Conservation (phyloP, 2,888 invertebrate genomes). For the Stomorhina lunata region DNA sequence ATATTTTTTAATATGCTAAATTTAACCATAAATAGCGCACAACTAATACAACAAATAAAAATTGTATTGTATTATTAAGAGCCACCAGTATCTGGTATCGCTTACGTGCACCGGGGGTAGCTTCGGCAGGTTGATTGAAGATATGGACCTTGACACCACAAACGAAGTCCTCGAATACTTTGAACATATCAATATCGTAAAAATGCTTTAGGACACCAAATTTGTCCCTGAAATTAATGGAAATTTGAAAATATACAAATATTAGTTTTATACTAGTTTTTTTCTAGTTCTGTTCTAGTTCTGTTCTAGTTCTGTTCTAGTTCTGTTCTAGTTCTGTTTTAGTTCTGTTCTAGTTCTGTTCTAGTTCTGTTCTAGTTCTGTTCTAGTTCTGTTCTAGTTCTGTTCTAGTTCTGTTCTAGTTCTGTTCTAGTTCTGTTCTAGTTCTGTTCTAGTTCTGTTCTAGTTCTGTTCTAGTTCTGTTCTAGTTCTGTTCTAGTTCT, state of each 20-base stretch:
- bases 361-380: too few species aligned
- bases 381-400: too few species aligned
- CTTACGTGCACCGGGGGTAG: neutral
- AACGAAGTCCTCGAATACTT: neutral
- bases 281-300: too few species aligned
- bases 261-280: too few species aligned
- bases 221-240: neutral
- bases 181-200: rapidly evolving
- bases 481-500: too few species aligned
- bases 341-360: too few species aligned
- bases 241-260: neutral
- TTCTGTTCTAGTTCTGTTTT: too few species aligned
- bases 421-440: too few species aligned
- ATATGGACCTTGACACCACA: constrained; percentile 11
- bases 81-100: neutral
- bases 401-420: too few species aligned
- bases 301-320: too few species aligned
- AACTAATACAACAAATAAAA: neutral
- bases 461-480: too few species aligned
- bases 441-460: too few species aligned
- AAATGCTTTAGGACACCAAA: neutral
- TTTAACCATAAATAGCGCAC: neutral
- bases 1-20: neutral
- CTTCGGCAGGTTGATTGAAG: neutral
- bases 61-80: constrained; percentile 10